Base-by-base conservation (phyloP, 1,140 invertebrate species). In the Orchesella cincta region DNA sequence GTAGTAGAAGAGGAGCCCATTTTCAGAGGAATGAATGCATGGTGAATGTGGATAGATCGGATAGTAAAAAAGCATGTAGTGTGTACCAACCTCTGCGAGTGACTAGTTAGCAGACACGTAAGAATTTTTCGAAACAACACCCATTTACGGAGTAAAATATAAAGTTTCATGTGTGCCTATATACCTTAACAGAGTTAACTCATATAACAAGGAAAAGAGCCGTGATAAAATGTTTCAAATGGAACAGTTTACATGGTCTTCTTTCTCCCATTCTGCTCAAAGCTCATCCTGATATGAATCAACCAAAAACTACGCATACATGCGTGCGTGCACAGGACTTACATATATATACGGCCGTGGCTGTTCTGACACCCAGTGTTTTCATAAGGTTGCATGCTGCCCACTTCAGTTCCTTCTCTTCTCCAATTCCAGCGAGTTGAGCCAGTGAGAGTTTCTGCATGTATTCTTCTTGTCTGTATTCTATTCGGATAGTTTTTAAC, bases 111-210 rank as follows among this genome's bases (percentile, higher is more conserved):
- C n/a, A n/a, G 75, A 31, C 26, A 8, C 31, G 74, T 57, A 76
- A 51, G 20, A 36, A 36, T 46, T 39, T 46, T 72, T 72, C 70
- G 71, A 77, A 77, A 73, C 71, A 77, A 77, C 76, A 72, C 76
- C 76, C 76, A 77, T 77, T 77, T 77, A 74, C 36, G 76, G 76
- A 74, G 71, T 51, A 35, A 77, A 77, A 74, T n/a, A n/a, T 73
- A 73, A 64, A 77, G 73, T 67, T 67, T 77, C 74, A 72, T 72
- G 76, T 72, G 76, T 74, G n/a, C n/a, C n/a, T n/a, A 46, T 18
- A 18, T 46, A 46, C 5, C 39, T 8, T 57, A 57, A 57, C 26
- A 57, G n/a, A 12, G 8, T 46, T 12, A 46, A 57, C 54, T n/a
- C 12, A 57, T 23, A 57, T 8, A 57, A 23, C 12, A 23, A n/a